Conservation (phyloP, 2,113 vertebrate species). For the Boleophthalmus pectinirostris region DNA sequence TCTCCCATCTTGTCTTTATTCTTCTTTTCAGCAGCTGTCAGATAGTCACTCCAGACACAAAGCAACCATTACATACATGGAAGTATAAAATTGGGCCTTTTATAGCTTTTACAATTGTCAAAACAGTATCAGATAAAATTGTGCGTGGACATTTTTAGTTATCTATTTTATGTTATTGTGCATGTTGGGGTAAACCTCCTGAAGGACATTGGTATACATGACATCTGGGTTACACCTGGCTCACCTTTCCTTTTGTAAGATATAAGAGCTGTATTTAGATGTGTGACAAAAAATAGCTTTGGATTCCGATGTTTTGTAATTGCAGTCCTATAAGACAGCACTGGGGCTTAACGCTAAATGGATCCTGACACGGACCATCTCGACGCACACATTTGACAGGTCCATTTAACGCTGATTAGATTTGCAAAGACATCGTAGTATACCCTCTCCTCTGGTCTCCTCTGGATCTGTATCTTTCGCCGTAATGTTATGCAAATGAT, state of each 20-base stretch:
- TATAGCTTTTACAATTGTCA: constrained; percentile 25
- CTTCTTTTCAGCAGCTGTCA: constrained; percentile 20
- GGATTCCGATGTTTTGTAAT: constrained; percentile 65
- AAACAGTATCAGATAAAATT: constrained; percentile 21
- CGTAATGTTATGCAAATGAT: constrained; percentile 82
- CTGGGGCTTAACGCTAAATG: constrained; percentile 65
- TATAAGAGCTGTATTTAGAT: constrained; percentile 50
- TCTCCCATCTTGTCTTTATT: constrained; percentile 16
- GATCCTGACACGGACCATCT: constrained; percentile 61
- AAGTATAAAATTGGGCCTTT: constrained; percentile 29
- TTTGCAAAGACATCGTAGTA: constrained; percentile 76
- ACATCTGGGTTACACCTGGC: constrained; percentile 18
- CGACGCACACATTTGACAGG: constrained; percentile 59
- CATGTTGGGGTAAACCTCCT: constrained; percentile 12
- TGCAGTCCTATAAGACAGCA: constrained; percentile 53
- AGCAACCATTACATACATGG: constrained; percentile 18
- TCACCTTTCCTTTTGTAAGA: constrained; percentile 16
- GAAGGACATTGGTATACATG: constrained; percentile 33
- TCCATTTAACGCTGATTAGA: constrained; percentile 82
- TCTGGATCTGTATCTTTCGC: constrained; percentile 59
- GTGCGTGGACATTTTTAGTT: constrained; percentile 39
- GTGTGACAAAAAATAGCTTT: constrained; percentile 40
- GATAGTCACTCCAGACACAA: constrained; percentile 20
- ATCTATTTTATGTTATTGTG: constrained; percentile 12
- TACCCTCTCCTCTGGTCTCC: constrained; percentile 74